Conservation (phyloP, 2,113 vertebrate species). For the Trochalopteron elliotii region DNA sequence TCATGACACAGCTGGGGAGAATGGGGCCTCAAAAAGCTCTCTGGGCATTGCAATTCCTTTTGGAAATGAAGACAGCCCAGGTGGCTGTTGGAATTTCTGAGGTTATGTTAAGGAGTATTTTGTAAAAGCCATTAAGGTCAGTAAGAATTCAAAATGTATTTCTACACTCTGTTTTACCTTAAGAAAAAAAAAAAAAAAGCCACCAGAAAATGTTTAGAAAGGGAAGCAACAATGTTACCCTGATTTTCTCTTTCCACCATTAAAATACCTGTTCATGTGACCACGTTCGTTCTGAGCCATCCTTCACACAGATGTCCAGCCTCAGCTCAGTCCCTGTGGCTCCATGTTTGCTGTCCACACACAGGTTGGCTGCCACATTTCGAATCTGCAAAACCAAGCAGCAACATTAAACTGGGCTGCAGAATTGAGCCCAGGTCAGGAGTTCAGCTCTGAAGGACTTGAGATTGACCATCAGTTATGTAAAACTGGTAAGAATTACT, state of each 20-base stretch:
- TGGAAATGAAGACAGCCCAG: background rate
- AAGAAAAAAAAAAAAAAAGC: background rate
- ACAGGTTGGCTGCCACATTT: slow-evolving; percentile 81
- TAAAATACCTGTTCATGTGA: slow-evolving; percentile 86
- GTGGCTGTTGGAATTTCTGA: background rate
- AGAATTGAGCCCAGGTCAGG: background rate
- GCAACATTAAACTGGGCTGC: background rate
- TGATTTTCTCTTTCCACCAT: background rate
- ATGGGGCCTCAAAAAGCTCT: background rate
- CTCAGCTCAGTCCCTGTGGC: slow-evolving; percentile 84
- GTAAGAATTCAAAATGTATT: background rate
- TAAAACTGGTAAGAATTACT: background rate
- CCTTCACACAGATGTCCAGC: slow-evolving; percentile 85
- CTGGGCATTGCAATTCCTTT: background rate
- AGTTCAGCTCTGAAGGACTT: background rate
- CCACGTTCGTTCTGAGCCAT: slow-evolving; percentile 87
- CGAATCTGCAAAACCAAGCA: slow-evolving; percentile 78
- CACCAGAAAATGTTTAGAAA: background rate
- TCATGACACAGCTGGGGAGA: background rate
- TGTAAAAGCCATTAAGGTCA: background rate
- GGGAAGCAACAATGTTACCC: background rate
- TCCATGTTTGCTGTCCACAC: slow-evolving; percentile 88
- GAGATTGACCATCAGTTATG: background rate
- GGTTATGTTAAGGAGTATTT: background rate
- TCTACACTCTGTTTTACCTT: background rate